Percentiles rank a stretch among this genome's conserved stretches.
phyloP scores from a whole-genome alignment of 2,797 vertebrate species.

The Myotis findleyi region DNA sequence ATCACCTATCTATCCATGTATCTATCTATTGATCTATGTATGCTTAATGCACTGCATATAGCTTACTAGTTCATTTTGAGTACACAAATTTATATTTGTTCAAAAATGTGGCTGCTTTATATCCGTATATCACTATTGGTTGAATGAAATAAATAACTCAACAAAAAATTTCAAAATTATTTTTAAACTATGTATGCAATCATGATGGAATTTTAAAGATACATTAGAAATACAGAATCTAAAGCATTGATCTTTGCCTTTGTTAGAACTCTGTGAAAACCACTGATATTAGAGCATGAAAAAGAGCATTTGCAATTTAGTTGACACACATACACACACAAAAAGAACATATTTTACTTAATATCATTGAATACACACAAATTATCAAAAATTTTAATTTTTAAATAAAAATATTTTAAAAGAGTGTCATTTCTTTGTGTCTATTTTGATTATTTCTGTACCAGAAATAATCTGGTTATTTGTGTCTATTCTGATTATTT shows the following conservation, averaged over 20 bases:
- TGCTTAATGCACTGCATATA: not conserved
- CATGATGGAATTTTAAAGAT: not conserved
- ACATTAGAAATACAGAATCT: not conserved
- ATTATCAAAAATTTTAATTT: not conserved
- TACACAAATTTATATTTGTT: not conserved
- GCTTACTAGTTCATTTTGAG: not conserved
- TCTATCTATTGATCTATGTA: not conserved
- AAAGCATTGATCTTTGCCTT: not conserved
- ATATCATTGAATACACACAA: not conserved
- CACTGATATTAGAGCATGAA: not conserved
- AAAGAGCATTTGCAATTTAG: not conserved
- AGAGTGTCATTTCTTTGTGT: not conserved
- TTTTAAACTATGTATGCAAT: conserved; percentile 16
- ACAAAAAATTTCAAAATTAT: not conserved
- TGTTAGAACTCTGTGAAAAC: not conserved
- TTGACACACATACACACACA: not conserved
- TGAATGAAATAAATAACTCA: not conserved
- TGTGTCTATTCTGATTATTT: conserved; percentile 23
- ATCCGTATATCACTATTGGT: not conserved
- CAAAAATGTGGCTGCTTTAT: not conserved
- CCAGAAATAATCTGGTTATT: not conserved
- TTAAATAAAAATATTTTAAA: not conserved
- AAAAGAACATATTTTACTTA: not conserved
- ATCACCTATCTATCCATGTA: not conserved
- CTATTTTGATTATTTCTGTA: conserved; percentile 16